These are phyloP conservation scores for Hippoglossus stenolepis DNA, from an alignment of 2,113 vertebrate genomes.

Conservation along the genomic window DNA sequence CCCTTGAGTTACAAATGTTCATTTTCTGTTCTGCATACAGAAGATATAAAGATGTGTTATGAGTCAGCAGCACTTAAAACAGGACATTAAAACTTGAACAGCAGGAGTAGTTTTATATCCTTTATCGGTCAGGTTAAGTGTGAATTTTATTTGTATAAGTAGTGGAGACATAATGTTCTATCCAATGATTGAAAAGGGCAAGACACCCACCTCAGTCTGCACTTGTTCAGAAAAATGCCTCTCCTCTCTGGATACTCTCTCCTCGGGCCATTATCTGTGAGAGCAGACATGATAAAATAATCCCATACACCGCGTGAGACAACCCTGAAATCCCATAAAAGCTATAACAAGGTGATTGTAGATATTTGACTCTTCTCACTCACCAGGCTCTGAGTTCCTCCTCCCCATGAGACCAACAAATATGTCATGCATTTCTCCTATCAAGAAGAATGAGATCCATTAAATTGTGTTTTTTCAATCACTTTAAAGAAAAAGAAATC, in stretches of 20 bases:
- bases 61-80: neutral
- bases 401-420: constrained; percentile 96
- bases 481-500: neutral
- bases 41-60: neutral
- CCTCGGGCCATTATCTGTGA: constrained; percentile 78
- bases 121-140: neutral
- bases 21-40: too few relatives aligned
- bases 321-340: neutral
- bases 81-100: neutral
- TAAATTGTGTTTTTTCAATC: neutral
- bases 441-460: neutral
- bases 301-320: neutral
- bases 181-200: constrained; percentile 15
- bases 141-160: neutral
- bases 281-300: constrained; percentile 25
- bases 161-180: constrained; percentile 5
- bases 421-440: constrained; percentile 94
- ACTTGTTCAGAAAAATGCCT: constrained; percentile 83
- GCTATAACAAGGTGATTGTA: neutral
- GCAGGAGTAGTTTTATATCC: neutral
- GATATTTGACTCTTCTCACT: constrained; percentile 32
- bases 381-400: constrained; percentile 85
- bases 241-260: constrained; percentile 78
- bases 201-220: constrained; percentile 78
- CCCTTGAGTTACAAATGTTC: neutral